Evolutionary conservation across 2,113 vertebrate genomes (phyloP).

Genomic region (Phoenicopterus ruber): DNA sequence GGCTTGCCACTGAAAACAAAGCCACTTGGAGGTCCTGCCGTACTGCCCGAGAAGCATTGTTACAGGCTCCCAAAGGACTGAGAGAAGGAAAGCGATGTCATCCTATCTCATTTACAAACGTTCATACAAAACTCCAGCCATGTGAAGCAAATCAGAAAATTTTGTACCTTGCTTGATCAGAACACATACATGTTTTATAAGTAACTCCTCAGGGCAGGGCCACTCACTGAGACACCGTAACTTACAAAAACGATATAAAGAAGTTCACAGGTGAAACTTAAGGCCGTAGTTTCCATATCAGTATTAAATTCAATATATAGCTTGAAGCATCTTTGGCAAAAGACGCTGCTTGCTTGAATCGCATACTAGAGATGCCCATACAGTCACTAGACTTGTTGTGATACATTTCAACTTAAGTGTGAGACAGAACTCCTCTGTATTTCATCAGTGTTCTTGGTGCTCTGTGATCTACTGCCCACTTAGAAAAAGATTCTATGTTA

Average conservation of each 20-base stretch:
- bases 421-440: conserved; percentile 21
- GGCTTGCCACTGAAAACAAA: neutral
- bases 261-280: neutral
- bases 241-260: neutral
- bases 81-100: neutral
- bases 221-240: neutral
- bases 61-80: neutral
- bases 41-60: neutral
- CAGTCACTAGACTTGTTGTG: neutral
- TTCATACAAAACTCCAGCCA: neutral
- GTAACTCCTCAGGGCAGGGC: neutral
- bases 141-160: neutral
- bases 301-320: neutral
- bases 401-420: neutral
- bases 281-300: neutral
- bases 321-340: neutral
- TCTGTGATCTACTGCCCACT: conserved; percentile 45
- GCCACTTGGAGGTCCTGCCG: neutral
- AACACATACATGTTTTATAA: neutral
- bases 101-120: neutral
- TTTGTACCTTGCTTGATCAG: neutral
- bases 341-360: neutral
- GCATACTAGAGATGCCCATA: neutral
- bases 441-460: neutral
- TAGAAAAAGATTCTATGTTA: neutral